phyloP scores from a whole-genome alignment of 2,797 vertebrate genomes.

The Pterois miles region DNA sequence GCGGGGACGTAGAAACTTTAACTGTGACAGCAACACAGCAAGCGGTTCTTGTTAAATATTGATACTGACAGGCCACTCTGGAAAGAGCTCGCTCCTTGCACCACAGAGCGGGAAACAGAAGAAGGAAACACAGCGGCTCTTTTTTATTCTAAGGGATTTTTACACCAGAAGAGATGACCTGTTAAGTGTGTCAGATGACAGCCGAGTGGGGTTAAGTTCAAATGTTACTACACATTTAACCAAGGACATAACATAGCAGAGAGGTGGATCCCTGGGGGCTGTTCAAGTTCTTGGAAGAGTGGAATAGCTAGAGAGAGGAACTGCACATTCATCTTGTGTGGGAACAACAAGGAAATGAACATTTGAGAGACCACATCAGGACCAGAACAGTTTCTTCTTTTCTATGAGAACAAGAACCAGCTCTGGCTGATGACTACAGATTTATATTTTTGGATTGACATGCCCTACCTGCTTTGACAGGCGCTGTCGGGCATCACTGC shows the following conservation, averaged over 20 bases:
- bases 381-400: slow-evolving; percentile 3
- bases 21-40: slow-evolving; percentile 64
- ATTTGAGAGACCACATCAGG: slow-evolving; percentile 11
- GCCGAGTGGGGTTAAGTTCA: slow-evolving; percentile 4
- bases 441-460: slow-evolving; percentile 18
- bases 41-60: slow-evolving; percentile 74
- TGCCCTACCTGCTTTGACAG: slow-evolving; percentile 26
- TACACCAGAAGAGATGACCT: slow-evolving; percentile 24
- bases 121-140: slow-evolving; percentile 19
- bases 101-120: slow-evolving; percentile 26
- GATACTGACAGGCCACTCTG: slow-evolving; percentile 65
- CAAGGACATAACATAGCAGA: slow-evolving; percentile 11
- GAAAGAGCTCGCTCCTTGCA: slow-evolving; percentile 49
- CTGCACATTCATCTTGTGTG: slow-evolving; percentile 13
- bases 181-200: slow-evolving; percentile 28
- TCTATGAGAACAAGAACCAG: neutral
- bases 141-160: slow-evolving; percentile 44
- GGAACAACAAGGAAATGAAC: neutral
- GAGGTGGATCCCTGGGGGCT: slow-evolving; percentile 11
- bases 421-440: slow-evolving; percentile 8
- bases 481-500: slow-evolving; percentile 5
- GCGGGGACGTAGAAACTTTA: slow-evolving; percentile 50
- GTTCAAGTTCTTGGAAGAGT: slow-evolving; percentile 15
- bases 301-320: slow-evolving; percentile 13
- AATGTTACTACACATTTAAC: slow-evolving; percentile 38